Evolutionary conservation across 2,888 invertebrate species (phyloP).

Genomic region (Nemotelus pantherinus): DNA sequence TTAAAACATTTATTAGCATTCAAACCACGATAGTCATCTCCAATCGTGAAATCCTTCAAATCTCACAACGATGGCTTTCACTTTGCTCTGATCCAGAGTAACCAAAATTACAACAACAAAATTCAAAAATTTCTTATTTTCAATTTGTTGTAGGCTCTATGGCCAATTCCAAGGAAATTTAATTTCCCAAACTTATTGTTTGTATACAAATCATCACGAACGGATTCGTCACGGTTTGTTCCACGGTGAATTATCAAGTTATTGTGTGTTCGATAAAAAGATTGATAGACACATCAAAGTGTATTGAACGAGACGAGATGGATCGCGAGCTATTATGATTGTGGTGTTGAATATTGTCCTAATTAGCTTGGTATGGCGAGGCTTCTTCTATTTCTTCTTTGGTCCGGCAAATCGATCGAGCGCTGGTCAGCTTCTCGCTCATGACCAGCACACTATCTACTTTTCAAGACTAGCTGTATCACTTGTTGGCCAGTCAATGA

Average conservation of each 20-base stretch:
- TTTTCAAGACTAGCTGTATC: constrained; percentile 5
- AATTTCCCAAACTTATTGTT: constrained; percentile 42
- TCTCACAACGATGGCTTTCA: too few relatives aligned
- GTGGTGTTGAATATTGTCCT: constrained; percentile 35
- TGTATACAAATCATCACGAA: constrained; percentile 43
- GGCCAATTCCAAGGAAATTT: constrained; percentile 41
- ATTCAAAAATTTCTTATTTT: constrained; percentile 15
- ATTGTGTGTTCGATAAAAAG: constrained; percentile 36
- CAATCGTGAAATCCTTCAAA: too few relatives aligned
- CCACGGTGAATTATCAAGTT: constrained; percentile 39
- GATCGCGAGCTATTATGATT: constrained; percentile 9
- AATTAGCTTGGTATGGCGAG: constrained; percentile 37
- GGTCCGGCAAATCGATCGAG: too few relatives aligned
- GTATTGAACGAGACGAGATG: background rate
- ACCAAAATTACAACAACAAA: too few relatives aligned
- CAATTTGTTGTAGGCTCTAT: constrained; percentile 41
- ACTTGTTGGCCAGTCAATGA: constrained; percentile 24
- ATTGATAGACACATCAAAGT: constrained; percentile 7
- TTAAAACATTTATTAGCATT: too few relatives aligned
- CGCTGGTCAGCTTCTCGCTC: too few relatives aligned
- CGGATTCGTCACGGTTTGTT: constrained; percentile 41
- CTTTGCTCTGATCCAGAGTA: too few relatives aligned
- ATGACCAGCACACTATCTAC: background rate
- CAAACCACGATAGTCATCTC: too few relatives aligned
- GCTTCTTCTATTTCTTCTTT: background rate